Conservation (phyloP, 2,113 vertebrate species). For the Clarias magur region DNA sequence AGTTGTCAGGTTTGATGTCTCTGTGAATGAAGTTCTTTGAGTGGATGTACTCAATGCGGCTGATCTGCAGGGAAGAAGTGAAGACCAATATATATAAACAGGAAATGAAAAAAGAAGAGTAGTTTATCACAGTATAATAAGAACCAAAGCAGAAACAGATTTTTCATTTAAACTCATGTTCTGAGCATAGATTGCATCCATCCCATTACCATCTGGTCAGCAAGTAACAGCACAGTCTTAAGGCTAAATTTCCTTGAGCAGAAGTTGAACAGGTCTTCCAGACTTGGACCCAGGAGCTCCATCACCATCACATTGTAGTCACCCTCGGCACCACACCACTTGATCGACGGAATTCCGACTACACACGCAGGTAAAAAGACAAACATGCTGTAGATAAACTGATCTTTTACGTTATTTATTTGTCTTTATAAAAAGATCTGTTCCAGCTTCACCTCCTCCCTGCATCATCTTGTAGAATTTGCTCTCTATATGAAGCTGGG, state of each 20-base stretch:
- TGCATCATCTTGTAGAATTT: constrained; percentile 99
- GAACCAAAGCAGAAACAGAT: neutral
- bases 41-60: constrained; percentile 96
- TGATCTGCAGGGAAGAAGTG: constrained; percentile 79
- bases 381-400: neutral
- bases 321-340: constrained; percentile 97
- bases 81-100: neutral
- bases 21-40: constrained; percentile 99
- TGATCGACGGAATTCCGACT: constrained; percentile 98
- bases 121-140: neutral
- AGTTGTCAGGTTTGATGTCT: constrained; percentile 97
- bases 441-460: constrained; percentile 84
- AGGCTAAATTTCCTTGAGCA: constrained; percentile 98
- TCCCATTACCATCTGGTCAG: constrained; percentile 91
- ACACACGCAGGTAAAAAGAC: neutral
- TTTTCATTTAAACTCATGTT: neutral
- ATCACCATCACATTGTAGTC: constrained; percentile 99
- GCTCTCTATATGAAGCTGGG: constrained; percentile 98
- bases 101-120: neutral
- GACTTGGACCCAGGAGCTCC: constrained; percentile 94
- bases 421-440: neutral
- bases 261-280: constrained; percentile 98
- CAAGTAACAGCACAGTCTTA: constrained; percentile 94
- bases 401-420: neutral
- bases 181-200: neutral